Percentiles rank a stretch among this genome's conserved stretches.
Conservation (phyloP, 2,888 invertebrate genomes). For the Mythimna impura region DNA sequence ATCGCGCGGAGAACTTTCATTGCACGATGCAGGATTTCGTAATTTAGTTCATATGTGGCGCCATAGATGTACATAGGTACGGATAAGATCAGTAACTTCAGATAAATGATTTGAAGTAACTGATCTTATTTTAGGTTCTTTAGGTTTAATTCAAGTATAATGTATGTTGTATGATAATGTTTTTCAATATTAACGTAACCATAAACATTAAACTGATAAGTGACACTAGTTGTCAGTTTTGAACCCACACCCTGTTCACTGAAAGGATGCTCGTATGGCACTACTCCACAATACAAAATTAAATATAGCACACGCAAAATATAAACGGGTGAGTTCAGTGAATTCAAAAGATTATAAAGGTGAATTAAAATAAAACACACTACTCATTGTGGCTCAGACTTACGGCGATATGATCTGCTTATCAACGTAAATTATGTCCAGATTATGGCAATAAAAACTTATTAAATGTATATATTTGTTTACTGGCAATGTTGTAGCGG, state of each 20-base stretch:
- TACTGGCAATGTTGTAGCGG: conserved; percentile 74
- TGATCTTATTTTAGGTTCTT: too few species aligned
- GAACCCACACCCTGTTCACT: neutral
- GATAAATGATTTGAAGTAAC: too few species aligned
- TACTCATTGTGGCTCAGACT: conserved; percentile 71
- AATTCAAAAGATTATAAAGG: conserved; percentile 66
- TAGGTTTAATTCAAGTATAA: too few species aligned
- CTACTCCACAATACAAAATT: conserved; percentile 22
- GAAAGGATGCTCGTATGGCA: neutral
- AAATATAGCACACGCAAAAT: conserved; percentile 49
- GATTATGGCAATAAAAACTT: conserved; percentile 88
- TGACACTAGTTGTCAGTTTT: neutral
- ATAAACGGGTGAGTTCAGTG: conserved; percentile 43
- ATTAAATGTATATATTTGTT: conserved; percentile 89
- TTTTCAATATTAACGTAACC: too few species aligned
- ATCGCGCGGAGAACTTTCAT: too few species aligned
- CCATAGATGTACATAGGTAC: too few species aligned
- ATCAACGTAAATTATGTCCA: conserved; percentile 87
- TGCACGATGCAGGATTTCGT: too few species aligned
- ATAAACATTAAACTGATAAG: neutral
- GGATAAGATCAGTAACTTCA: too few species aligned
- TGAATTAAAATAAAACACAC: conserved; percentile 73
- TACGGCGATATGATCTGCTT: conserved; percentile 83
- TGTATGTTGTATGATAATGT: too few species aligned
- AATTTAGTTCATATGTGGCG: too few species aligned